These are phyloP conservation scores for Apotomis capreana DNA, from an alignment of 2,888 invertebrate genomes.

Conservation along the genomic window DNA sequence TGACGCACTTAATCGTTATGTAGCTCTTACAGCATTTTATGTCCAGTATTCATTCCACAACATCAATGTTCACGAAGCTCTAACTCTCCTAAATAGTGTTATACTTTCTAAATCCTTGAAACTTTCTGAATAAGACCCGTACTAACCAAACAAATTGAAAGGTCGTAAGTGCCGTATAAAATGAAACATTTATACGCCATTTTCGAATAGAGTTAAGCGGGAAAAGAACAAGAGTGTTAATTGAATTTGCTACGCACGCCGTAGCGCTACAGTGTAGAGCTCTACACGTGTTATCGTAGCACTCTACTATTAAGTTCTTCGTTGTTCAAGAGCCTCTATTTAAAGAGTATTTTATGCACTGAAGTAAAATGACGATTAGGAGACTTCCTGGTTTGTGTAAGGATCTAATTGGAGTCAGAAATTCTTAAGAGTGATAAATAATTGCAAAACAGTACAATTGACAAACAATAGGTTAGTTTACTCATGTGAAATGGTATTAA, in stretches of 20 bases:
- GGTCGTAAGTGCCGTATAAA: background rate
- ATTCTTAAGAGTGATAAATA: too few relatives aligned
- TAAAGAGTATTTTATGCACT: too few relatives aligned
- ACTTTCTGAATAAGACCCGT: conserved; percentile 9
- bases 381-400: too few relatives aligned
- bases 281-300: conserved; percentile 14
- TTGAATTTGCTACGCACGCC: conserved; percentile 28
- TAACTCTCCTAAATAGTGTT: background rate
- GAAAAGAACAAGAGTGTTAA: conserved; percentile 19
- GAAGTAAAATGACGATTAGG: too few relatives aligned
- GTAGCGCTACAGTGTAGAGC: conserved; percentile 24
- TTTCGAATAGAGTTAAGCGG: background rate
- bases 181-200: background rate
- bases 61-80: background rate
- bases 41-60: background rate
- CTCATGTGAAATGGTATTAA: too few relatives aligned
- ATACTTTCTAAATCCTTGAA: conserved; percentile 11
- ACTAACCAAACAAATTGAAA: background rate
- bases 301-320: conserved; percentile 1
- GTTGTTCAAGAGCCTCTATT: too few relatives aligned
- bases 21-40: background rate
- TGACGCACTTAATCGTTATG: background rate
- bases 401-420: too few relatives aligned
- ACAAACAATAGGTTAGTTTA: too few relatives aligned
- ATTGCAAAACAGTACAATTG: too few relatives aligned